Conservation (phyloP, 2,888 invertebrate genomes). For the Acleris cristana region DNA sequence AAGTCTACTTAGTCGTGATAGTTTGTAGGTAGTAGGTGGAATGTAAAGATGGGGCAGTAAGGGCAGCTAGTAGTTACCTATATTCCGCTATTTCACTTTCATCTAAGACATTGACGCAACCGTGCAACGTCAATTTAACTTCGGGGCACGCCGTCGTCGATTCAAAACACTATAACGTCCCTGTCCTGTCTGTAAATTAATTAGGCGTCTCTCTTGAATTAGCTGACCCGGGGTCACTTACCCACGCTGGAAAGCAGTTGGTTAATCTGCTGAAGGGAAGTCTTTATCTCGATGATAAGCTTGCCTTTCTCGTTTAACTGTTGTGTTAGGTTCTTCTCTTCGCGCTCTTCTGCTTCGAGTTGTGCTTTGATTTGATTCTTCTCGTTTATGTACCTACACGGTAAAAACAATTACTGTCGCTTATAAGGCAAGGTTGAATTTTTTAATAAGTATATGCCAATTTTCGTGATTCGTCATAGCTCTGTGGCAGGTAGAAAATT, state of each 20-base stretch:
- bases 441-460: no score
- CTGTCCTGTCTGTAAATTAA: background rate
- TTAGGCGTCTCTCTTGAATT: background rate
- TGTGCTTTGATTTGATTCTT: conserved; percentile 73
- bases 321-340: conserved; percentile 64
- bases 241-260: conserved; percentile 77
- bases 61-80: no score
- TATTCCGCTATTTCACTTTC: no score
- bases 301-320: conserved; percentile 75
- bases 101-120: no score
- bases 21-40: no score
- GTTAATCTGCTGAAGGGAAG: conserved; percentile 83
- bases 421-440: no score
- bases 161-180: background rate
- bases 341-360: conserved; percentile 70
- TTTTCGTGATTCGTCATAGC: no score
- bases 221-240: conserved; percentile 43
- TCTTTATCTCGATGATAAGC: conserved; percentile 83
- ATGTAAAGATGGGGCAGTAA: no score
- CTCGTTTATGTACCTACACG: conserved; percentile 73
- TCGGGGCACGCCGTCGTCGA: no score
- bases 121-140: no score
- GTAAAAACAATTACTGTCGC: background rate
- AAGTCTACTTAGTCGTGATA: no score
- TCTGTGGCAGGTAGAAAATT: no score